These are phyloP conservation scores for Drosophila niveifrons DNA, from an alignment of 2,888 invertebrate genomes.

Conservation along the genomic window DNA sequence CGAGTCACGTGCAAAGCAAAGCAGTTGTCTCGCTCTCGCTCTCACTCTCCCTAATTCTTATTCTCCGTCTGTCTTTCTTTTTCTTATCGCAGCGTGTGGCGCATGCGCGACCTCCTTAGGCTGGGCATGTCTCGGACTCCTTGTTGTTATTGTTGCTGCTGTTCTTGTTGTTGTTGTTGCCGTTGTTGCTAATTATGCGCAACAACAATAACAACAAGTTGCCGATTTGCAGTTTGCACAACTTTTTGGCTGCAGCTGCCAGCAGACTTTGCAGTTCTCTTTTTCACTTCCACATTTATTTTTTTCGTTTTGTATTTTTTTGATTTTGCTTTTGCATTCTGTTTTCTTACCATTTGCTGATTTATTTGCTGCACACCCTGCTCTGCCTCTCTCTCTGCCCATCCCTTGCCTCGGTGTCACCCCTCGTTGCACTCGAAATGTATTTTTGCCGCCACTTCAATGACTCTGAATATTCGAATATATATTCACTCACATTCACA, in stretches of 20 bases:
- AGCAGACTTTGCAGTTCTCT: constrained; percentile 17
- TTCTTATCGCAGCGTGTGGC: constrained; percentile 34
- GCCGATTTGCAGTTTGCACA: constrained; percentile 3
- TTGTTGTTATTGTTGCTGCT: constrained; percentile 18
- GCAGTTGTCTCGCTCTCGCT: constrained; percentile 6
- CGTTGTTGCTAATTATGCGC: constrained; percentile 63
- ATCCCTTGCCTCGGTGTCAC: constrained; percentile 23
- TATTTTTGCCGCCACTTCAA: constrained; percentile 48
- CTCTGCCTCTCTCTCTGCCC: neutral
- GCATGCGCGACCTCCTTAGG: constrained; percentile 74
- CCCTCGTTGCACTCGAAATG: constrained; percentile 47
- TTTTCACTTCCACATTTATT: neutral
- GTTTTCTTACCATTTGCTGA: constrained; percentile 56
- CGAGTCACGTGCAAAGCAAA: constrained; percentile 43
- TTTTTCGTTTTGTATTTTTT: constrained; percentile 4
- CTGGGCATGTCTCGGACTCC: constrained; percentile 20
- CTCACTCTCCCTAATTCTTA: neutral
- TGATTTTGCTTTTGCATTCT: constrained; percentile 26
- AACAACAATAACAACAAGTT: constrained; percentile 36
- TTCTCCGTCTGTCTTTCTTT: neutral
- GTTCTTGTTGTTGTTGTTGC: constrained; percentile 30
- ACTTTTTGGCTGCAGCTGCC: constrained; percentile 49
- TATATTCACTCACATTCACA: constrained; percentile 10
- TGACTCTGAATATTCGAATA: constrained; percentile 40
- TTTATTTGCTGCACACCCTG: constrained; percentile 65